These are phyloP conservation scores for Gambelia wislizenii DNA, from an alignment of 2,797 vertebrate genomes.

Conservation along the genomic window DNA sequence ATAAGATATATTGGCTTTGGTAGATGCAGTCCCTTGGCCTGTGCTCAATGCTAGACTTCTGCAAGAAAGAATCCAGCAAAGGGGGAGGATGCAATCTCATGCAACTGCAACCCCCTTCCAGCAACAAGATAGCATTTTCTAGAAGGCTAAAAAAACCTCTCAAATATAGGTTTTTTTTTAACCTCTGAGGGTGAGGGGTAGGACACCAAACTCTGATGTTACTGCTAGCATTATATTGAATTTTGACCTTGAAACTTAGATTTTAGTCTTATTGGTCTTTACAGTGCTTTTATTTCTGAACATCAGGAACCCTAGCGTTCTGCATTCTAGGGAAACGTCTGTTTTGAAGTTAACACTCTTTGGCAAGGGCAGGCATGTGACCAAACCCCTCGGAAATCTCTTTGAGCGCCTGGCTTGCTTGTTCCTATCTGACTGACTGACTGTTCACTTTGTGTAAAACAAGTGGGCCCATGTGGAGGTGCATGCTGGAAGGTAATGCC, in stretches of 20 bases:
- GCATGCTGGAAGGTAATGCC: neutral
- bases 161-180: no score
- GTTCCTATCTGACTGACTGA: neutral
- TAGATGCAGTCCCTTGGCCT: neutral
- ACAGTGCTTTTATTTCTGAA: no score
- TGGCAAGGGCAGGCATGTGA: neutral
- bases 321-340: neutral
- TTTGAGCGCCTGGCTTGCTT: neutral
- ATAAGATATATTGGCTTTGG: neutral
- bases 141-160: no score
- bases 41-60: no score
- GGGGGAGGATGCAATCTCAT: no score
- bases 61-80: no score
- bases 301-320: neutral
- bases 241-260: no score
- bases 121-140: no score
- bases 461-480: neutral
- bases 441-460: conserved; percentile 14
- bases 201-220: no score
- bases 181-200: no score
- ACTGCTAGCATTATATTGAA: no score
- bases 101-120: no score
- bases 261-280: neutral
- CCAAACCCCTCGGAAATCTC: neutral
- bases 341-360: conserved; percentile 9